A percentile compares a stretch with the other conserved stretches of the same genome.
Evolutionary conservation across 1,140 invertebrate genomes (phyloP).

Genomic region (Steinernema khuongi): DNA sequence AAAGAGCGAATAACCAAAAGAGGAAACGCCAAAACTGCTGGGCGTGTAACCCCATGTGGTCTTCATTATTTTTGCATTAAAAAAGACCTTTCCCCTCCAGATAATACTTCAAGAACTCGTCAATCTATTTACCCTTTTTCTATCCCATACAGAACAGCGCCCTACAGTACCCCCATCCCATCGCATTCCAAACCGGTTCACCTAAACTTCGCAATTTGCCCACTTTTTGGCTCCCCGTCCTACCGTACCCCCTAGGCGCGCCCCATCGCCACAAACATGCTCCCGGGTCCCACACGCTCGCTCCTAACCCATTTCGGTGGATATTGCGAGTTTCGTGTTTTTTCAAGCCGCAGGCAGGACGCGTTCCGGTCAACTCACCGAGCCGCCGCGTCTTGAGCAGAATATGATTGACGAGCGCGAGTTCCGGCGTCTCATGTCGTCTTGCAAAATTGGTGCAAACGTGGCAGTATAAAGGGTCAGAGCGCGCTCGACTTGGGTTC

Average conservation of each 20-base stretch:
- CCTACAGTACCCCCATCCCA: background rate
- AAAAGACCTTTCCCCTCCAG: no score
- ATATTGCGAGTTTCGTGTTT: background rate
- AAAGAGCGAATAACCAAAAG: no score
- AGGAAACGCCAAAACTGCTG: no score
- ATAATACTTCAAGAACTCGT: no score
- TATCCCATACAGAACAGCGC: no score
- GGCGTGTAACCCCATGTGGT: no score
- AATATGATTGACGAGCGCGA: background rate
- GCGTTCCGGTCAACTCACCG: conserved; percentile 12
- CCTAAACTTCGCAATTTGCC: no score
- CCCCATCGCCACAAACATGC: no score
- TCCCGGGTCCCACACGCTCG: no score
- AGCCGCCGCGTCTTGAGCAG: background rate
- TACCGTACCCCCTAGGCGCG: no score
- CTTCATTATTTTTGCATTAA: no score
- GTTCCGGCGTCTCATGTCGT: background rate
- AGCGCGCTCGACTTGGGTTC: background rate
- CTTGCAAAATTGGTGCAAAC: background rate
- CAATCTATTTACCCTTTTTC: no score
- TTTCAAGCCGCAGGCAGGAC: background rate
- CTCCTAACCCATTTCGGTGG: background rate
- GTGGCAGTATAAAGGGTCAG: background rate
- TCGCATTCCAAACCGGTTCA: background rate
- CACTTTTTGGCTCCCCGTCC: background rate